Conservation (phyloP, 1,140 invertebrate species). For the Aricia agestis region DNA sequence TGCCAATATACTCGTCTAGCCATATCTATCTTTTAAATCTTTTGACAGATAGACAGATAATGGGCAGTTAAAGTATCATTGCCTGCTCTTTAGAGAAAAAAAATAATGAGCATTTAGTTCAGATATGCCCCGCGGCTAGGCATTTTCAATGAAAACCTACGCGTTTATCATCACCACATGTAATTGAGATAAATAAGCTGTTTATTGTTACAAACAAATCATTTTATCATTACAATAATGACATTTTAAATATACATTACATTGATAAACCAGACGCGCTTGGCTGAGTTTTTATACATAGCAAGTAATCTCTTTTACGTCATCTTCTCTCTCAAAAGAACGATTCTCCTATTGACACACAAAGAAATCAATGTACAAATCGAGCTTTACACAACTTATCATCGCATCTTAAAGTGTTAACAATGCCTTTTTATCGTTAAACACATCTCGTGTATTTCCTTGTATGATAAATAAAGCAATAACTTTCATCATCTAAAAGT, state of each 20-base stretch:
- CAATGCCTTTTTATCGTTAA: not conserved
- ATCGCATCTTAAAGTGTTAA: slow-evolving; percentile 2
- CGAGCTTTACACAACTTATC: slow-evolving; percentile 4
- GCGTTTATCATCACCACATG: not conserved
- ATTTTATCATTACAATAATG: not conserved
- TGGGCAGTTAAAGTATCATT: not conserved
- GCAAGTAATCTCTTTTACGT: not conserved
- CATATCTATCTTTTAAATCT: not conserved
- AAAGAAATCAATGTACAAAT: not conserved
- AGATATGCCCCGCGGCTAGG: not conserved
- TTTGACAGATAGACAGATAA: not conserved
- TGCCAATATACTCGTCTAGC: not conserved
- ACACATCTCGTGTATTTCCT: slow-evolving; percentile 14
- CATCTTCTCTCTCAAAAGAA: not conserved
- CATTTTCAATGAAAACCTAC: not conserved
- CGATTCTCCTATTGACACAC: not conserved
- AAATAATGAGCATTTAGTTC: too few relatives aligned
- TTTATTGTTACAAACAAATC: not conserved
- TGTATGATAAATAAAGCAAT: not conserved
- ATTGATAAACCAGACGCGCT: not conserved
- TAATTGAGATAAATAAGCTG: not conserved
- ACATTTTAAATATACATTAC: not conserved
- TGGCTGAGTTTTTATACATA: not conserved
- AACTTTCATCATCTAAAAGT: not conserved
- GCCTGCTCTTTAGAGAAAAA: too few relatives aligned